These are phyloP conservation scores for Callithrix jacchus DNA, from an alignment of 2,113 vertebrate species.

Conservation along the genomic window DNA sequence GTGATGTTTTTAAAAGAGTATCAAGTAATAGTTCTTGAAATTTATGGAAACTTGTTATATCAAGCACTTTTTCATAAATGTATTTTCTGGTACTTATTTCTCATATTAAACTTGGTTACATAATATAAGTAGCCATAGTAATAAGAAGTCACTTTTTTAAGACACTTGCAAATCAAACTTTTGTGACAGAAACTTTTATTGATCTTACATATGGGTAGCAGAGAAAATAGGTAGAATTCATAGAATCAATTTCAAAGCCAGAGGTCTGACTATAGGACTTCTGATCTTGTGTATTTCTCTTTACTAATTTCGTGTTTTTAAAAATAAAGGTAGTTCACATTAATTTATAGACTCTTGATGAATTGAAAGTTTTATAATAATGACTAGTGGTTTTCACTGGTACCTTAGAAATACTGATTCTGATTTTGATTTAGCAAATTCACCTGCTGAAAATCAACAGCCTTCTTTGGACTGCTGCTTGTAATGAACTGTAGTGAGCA, in stretches of 20 bases:
- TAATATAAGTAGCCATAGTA: neutral
- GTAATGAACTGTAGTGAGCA: neutral
- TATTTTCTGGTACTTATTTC: neutral
- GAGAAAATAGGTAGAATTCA: neutral
- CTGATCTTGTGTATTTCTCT: neutral
- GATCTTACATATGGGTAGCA: neutral
- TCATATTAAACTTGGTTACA: neutral
- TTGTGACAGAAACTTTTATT: neutral
- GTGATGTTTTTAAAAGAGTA: neutral
- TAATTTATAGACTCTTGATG: neutral
- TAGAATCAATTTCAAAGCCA: neutral
- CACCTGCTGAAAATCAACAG: neutral
- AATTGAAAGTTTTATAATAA: neutral
- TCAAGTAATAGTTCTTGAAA: neutral
- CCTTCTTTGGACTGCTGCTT: neutral
- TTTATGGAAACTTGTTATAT: neutral
- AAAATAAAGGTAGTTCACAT: neutral
- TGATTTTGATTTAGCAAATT: conserved; percentile 15
- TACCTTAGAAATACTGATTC: neutral
- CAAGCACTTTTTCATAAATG: neutral
- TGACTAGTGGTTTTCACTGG: neutral
- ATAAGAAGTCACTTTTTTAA: neutral
- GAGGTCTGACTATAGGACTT: neutral
- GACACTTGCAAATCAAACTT: neutral
- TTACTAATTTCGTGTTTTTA: neutral